Conservation (phyloP, 2,797 vertebrate species). For the Spinibarbus caldwelli region DNA sequence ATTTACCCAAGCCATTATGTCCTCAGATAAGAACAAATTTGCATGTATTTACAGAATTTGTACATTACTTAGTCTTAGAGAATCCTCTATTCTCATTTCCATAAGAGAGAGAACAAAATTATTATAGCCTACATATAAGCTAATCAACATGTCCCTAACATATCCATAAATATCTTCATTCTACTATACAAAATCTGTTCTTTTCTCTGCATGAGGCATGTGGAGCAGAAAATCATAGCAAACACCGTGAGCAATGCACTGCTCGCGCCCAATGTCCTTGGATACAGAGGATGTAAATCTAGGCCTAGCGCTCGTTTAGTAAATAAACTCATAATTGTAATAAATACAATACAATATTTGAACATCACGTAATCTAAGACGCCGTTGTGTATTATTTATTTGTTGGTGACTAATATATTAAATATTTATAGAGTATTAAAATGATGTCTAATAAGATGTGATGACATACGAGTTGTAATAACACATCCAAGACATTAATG, state of each 20-base stretch:
- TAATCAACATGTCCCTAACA: no score
- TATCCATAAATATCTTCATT: background rate
- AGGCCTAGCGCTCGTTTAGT: conserved; percentile 14
- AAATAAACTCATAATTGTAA: conserved; percentile 19
- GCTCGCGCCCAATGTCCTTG: conserved; percentile 73
- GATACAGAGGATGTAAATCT: conserved; percentile 54
- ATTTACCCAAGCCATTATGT: background rate
- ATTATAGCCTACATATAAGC: background rate
- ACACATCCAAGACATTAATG: background rate
- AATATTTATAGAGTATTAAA: background rate
- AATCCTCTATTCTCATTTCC: no score
- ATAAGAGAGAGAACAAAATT: background rate
- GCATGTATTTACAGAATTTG: background rate
- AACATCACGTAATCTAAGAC: background rate
- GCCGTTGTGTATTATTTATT: background rate
- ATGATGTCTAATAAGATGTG: background rate
- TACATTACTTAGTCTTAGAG: background rate
- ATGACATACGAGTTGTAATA: background rate
- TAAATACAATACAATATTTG: background rate
- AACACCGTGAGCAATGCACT: conserved; percentile 62
- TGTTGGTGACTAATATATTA: background rate
- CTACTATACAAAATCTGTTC: background rate
- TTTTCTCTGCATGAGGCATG: conserved; percentile 53
- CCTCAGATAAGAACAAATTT: background rate
- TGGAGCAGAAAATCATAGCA: conserved; percentile 69